Conservation (phyloP, 2,113 vertebrate genomes). For the Channa argus region DNA sequence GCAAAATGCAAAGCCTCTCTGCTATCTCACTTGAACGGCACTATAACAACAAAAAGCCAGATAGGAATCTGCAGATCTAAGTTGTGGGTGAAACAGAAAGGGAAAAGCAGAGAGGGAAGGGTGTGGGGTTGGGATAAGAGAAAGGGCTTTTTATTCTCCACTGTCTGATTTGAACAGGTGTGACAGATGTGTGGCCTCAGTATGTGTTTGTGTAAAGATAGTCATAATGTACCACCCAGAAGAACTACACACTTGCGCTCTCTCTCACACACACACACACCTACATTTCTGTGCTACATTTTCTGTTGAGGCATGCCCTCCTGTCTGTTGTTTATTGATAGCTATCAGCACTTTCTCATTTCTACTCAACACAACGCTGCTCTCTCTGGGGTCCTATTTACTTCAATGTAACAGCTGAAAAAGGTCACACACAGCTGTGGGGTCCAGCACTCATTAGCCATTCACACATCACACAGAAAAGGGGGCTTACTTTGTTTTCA, state of each 20-base stretch:
- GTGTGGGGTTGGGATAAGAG: constrained; percentile 12
- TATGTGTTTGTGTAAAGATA: constrained; percentile 29
- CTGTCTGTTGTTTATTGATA: constrained; percentile 71
- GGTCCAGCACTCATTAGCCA: background rate
- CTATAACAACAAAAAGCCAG: constrained; percentile 40
- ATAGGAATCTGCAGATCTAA: constrained; percentile 61
- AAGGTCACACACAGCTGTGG: constrained; percentile 67
- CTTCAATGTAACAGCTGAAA: constrained; percentile 61
- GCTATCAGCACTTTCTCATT: constrained; percentile 78
- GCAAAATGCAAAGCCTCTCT: constrained; percentile 34
- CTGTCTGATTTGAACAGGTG: constrained; percentile 66
- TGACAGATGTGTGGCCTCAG: constrained; percentile 58
- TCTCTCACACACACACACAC: constrained; percentile 7
- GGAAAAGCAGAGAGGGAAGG: constrained; percentile 14
- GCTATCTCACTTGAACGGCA: constrained; percentile 48
- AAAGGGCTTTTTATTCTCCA: constrained; percentile 56
- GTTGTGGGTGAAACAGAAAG: constrained; percentile 35
- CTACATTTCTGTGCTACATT: constrained; percentile 21
- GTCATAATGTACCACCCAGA: constrained; percentile 67
- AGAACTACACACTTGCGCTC: constrained; percentile 15
- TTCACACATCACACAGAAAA: no score
- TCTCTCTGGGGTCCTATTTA: constrained; percentile 43
- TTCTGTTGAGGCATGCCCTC: constrained; percentile 58
- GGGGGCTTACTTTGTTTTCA: background rate
- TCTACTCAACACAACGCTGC: constrained; percentile 51